A percentile compares a stretch with the other conserved stretches of the same genome.
Conservation (phyloP, 2,888 invertebrate genomes). For the Sylvicola fuscatus region DNA sequence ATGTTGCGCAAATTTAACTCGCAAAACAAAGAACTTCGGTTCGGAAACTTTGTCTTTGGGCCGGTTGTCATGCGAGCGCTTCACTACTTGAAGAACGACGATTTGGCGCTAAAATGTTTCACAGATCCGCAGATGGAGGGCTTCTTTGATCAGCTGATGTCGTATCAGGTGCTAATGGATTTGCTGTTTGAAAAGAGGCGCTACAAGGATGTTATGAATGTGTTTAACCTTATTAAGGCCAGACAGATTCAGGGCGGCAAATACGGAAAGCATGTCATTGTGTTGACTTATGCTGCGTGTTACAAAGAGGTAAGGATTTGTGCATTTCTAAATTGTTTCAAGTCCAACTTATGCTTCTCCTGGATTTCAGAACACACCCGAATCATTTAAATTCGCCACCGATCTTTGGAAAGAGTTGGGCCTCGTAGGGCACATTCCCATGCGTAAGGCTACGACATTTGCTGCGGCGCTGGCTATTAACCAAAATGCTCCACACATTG, state of each 20-base stretch:
- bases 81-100: constrained; percentile 30
- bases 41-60: constrained; percentile 65
- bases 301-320: constrained; percentile 49
- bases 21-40: constrained; percentile 47
- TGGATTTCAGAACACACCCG: constrained; percentile 41
- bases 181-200: constrained; percentile 43
- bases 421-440: constrained; percentile 31
- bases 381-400: constrained; percentile 40
- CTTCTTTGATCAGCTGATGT: constrained; percentile 51
- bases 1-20: constrained; percentile 54
- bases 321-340: constrained; percentile 9
- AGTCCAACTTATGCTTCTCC: too few relatives aligned
- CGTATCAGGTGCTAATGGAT: constrained; percentile 47
- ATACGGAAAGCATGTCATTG: constrained; percentile 44
- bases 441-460: constrained; percentile 40
- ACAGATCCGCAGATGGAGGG: constrained; percentile 34
- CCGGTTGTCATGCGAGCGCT: constrained; percentile 66
- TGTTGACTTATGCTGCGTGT: constrained; percentile 47
- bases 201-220: constrained; percentile 42
- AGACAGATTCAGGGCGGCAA: constrained; percentile 39
- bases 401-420: constrained; percentile 38
- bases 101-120: constrained; percentile 33
- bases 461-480: constrained; percentile 44
- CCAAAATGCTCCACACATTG: constrained; percentile 42
- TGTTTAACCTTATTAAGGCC: constrained; percentile 37